These are phyloP conservation scores for Phalangium opilio DNA, from an alignment of 2,888 invertebrate species.

Conservation along the genomic window DNA sequence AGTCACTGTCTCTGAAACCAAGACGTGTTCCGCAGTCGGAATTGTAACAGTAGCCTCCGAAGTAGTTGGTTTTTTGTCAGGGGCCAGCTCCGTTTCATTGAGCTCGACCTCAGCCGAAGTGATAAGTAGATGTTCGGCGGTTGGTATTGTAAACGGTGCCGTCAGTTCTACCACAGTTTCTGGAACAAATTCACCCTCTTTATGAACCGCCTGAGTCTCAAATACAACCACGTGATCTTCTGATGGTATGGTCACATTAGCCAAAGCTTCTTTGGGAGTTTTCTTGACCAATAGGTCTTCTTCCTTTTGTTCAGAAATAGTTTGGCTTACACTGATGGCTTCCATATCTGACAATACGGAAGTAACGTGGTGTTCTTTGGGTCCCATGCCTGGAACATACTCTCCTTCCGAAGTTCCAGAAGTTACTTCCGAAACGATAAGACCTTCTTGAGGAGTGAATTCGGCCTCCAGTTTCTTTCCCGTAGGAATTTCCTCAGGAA, in stretches of 20 bases:
- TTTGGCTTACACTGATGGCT: neutral
- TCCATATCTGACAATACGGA: slow-evolving; percentile 6
- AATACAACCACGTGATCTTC: slow-evolving; percentile 14
- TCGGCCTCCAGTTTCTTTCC: slow-evolving; percentile 8
- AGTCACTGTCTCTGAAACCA: slow-evolving; percentile 17
- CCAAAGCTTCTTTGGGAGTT: slow-evolving; percentile 7
- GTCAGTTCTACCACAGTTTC: slow-evolving; percentile 4
- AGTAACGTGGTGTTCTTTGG: slow-evolving; percentile 9
- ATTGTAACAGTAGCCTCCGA: slow-evolving; percentile 8
- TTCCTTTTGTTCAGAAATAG: slow-evolving; percentile 8
- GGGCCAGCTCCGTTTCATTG: slow-evolving; percentile 13
- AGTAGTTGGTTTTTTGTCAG: slow-evolving; percentile 11
- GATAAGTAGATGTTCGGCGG: slow-evolving; percentile 12
- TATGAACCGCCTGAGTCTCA: slow-evolving; percentile 5
- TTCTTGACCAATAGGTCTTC: slow-evolving; percentile 7
- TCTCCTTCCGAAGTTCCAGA: slow-evolving; percentile 10
- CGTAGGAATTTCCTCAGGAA: slow-evolving; percentile 3
- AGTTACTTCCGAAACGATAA: slow-evolving; percentile 14
- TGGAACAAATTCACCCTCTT: slow-evolving; percentile 12
- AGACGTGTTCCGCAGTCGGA: slow-evolving; percentile 16
- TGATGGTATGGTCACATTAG: slow-evolving; percentile 10
- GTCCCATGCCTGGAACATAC: slow-evolving; percentile 5
- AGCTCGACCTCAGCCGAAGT: slow-evolving; percentile 11
- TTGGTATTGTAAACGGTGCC: slow-evolving; percentile 13
- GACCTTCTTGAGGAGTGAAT: slow-evolving; percentile 8